phyloP scores from a whole-genome alignment of 2,888 invertebrate species.

The Pyrocoelia pectoralis region DNA sequence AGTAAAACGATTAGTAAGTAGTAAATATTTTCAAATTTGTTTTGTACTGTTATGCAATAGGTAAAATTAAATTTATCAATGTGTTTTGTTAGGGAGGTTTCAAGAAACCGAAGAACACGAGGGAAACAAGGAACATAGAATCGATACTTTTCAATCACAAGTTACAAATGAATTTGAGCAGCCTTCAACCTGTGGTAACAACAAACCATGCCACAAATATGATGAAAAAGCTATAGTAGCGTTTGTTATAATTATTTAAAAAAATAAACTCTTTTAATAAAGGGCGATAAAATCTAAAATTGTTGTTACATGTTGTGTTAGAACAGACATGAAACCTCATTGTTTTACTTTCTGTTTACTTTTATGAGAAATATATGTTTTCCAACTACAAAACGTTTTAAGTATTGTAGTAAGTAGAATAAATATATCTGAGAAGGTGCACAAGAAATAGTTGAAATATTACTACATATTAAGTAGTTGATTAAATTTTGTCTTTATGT shows the following conservation, averaged over 20 bases:
- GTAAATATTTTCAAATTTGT: background rate
- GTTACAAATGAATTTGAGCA: background rate
- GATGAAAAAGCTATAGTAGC: background rate
- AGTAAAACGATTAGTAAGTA: background rate
- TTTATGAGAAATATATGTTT: too few species aligned
- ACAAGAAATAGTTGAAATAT: too few species aligned
- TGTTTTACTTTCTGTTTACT: too few species aligned
- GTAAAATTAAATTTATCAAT: background rate
- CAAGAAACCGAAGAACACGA: background rate
- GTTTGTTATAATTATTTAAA: background rate
- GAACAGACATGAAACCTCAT: background rate
- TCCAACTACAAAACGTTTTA: too few species aligned
- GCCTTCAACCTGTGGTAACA: background rate
- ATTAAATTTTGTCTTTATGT: too few species aligned
- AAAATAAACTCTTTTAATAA: conserved; percentile 2
- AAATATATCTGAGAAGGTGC: too few species aligned
- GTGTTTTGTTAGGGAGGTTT: conserved; percentile 1
- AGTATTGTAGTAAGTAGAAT: too few species aligned
- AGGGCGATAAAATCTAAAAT: background rate
- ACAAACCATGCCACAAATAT: background rate
- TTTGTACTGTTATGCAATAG: background rate
- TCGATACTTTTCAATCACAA: background rate
- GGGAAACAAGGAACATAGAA: background rate
- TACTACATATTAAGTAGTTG: too few species aligned
- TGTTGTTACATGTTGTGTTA: background rate